phyloP scores from a whole-genome alignment of 1,140 invertebrate genomes.

The Cydia strobilella region DNA sequence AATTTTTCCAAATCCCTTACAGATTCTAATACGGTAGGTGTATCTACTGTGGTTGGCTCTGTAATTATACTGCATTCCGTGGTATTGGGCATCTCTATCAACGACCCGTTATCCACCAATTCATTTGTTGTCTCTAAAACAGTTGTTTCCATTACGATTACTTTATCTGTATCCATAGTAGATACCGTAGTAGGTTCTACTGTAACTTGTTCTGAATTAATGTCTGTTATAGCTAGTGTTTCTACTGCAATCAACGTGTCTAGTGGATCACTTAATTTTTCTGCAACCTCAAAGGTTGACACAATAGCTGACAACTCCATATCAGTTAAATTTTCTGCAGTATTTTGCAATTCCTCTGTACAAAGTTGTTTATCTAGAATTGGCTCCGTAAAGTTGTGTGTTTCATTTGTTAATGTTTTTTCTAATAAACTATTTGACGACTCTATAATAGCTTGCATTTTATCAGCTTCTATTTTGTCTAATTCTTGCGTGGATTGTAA shows the following conservation, averaged over 20 bases:
- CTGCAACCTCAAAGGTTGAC: neutral
- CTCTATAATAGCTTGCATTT: neutral
- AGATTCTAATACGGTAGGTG: conserved; percentile 2
- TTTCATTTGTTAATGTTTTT: neutral
- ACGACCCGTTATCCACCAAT: neutral
- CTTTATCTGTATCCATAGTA: too few species aligned
- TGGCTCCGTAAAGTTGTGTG: neutral
- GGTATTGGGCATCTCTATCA: neutral
- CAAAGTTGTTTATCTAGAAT: neutral
- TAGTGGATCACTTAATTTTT: neutral
- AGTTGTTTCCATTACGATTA: too few species aligned
- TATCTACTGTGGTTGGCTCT: neutral
- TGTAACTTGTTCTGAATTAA: neutral
- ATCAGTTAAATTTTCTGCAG: neutral
- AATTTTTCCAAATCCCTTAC: neutral
- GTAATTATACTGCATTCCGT: neutral
- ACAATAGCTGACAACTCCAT: neutral
- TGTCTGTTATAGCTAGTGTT: neutral
- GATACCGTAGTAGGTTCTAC: neutral
- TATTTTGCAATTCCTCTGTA: neutral
- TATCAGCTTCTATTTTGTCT: neutral
- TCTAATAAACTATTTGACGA: neutral
- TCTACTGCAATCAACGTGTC: neutral
- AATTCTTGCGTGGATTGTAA: neutral
- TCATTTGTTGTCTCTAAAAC: neutral